Evolutionary conservation across 2,113 vertebrate species (phyloP).

Genomic region (Lasiurus cinereus): DNA sequence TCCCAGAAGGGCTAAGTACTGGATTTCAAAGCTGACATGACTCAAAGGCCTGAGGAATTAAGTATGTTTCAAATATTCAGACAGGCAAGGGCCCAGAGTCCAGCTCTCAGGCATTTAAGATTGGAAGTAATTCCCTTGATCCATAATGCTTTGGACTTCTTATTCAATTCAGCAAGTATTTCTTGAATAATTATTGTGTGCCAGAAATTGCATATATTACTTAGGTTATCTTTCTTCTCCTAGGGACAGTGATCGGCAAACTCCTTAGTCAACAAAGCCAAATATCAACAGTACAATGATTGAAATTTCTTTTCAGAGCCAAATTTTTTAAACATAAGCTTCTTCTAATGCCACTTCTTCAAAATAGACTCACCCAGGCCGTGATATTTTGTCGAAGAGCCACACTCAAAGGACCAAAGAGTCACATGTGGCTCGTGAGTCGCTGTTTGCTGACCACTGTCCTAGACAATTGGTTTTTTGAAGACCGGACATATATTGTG

Average conservation of each 20-base stretch:
- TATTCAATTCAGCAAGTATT: conserved; percentile 11
- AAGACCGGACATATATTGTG: conserved; percentile 12
- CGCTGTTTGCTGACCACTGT: too few species aligned
- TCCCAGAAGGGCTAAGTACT: neutral
- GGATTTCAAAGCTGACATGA: neutral
- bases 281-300: too few species aligned
- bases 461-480: conserved; percentile 25
- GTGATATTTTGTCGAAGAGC: too few species aligned
- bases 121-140: conserved; percentile 28
- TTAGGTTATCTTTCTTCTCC: neutral
- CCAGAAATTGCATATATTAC: neutral
- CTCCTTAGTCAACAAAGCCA: too few species aligned
- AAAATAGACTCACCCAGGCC: too few species aligned
- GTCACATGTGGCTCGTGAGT: too few species aligned
- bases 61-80: conserved; percentile 3
- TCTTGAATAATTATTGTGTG: neutral
- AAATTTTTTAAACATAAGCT: too few species aligned
- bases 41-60: neutral
- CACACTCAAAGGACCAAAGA: too few species aligned
- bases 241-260: too few species aligned
- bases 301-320: too few species aligned
- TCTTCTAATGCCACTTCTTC: too few species aligned
- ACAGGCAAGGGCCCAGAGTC: neutral
- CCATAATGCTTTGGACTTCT: conserved; percentile 1
- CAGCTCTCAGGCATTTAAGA: neutral